Conservation (phyloP, 2,888 invertebrate species). For the Lepeophtheirus nordmannii region DNA sequence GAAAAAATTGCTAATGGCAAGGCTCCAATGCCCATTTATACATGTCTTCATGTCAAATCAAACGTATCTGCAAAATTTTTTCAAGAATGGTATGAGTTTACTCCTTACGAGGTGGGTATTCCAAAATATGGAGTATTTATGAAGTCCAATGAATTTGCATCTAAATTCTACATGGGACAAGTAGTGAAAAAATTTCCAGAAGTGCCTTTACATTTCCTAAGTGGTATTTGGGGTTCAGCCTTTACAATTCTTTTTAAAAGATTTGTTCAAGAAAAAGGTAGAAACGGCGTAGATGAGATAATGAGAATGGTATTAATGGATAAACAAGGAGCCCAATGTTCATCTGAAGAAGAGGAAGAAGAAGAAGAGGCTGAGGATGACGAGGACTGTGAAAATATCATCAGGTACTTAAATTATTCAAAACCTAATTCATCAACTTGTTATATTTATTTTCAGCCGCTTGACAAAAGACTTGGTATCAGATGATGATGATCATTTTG, state of each 20-base stretch:
- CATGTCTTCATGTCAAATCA: slow-evolving; percentile 38
- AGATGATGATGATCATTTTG: not conserved
- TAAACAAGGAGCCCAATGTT: not conserved
- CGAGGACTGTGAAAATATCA: slow-evolving; percentile 27
- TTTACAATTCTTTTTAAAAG: slow-evolving; percentile 37
- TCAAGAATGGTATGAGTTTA: slow-evolving; percentile 40
- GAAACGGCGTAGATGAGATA: slow-evolving; percentile 28
- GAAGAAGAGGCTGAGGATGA: slow-evolving; percentile 16
- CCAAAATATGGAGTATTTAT: slow-evolving; percentile 38
- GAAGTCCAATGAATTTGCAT: slow-evolving; percentile 35
- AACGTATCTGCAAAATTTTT: slow-evolving; percentile 37
- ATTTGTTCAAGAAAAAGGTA: slow-evolving; percentile 33
- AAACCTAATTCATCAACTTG: not conserved
- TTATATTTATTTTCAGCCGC: not conserved
- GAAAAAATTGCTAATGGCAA: slow-evolving; percentile 33
- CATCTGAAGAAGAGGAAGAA: slow-evolving; percentile 10
- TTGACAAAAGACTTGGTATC: not conserved
- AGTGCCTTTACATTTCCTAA: slow-evolving; percentile 36
- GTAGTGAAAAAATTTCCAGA: slow-evolving; percentile 33
- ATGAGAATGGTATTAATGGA: slow-evolving; percentile 25
- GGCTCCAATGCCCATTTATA: slow-evolving; percentile 36
- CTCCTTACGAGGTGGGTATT: slow-evolving; percentile 38
- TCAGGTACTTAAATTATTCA: slow-evolving; percentile 24
- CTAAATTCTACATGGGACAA: slow-evolving; percentile 36
- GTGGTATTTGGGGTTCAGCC: slow-evolving; percentile 40